Percentiles rank a stretch among this genome's conserved stretches.
Evolutionary conservation across 1,140 invertebrate species (phyloP).

Genomic region (Saccostrea echinata): DNA sequence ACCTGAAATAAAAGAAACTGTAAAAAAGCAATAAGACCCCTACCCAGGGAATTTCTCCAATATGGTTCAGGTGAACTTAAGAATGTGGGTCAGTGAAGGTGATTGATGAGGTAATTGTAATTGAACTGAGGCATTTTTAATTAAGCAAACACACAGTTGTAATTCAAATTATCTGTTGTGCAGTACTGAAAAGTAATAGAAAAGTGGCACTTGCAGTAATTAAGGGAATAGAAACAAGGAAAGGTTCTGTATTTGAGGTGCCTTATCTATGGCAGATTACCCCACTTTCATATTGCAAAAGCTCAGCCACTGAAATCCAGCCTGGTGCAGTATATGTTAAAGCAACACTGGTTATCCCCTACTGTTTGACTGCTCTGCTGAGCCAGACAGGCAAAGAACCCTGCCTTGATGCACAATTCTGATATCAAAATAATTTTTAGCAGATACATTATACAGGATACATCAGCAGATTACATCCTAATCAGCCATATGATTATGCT

Average conservation of each 20-base stretch:
- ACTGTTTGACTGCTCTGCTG: slow-evolving; percentile 26
- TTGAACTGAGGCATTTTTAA: slow-evolving; percentile 24
- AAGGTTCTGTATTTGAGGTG: neutral
- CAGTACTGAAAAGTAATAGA: neutral
- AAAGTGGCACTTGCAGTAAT: slow-evolving; percentile 24
- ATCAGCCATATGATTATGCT: neutral
- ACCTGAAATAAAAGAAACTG: slow-evolving; percentile 8
- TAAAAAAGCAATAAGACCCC: neutral
- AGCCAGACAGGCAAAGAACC: neutral
- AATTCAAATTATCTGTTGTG: slow-evolving; percentile 19
- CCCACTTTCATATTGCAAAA: slow-evolving; percentile 19
- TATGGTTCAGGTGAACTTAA: neutral
- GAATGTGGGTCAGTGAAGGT: neutral
- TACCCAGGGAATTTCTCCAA: slow-evolving; percentile 6
- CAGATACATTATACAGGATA: slow-evolving; percentile 4
- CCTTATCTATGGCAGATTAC: slow-evolving; percentile 14
- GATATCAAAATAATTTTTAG: slow-evolving; percentile 36
- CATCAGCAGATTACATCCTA: slow-evolving; percentile 20
- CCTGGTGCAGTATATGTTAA: neutral
- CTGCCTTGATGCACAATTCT: slow-evolving; percentile 24
- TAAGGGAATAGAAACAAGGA: neutral
- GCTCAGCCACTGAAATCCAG: neutral
- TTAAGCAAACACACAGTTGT: slow-evolving; percentile 17
- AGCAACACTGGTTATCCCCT: neutral
- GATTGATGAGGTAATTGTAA: slow-evolving; percentile 28